A percentile compares a stretch with the other conserved stretches of the same genome.
These are phyloP conservation scores for Odocoileus virginianus DNA, from an alignment of 2,113 vertebrate genomes.

Conservation along the genomic window DNA sequence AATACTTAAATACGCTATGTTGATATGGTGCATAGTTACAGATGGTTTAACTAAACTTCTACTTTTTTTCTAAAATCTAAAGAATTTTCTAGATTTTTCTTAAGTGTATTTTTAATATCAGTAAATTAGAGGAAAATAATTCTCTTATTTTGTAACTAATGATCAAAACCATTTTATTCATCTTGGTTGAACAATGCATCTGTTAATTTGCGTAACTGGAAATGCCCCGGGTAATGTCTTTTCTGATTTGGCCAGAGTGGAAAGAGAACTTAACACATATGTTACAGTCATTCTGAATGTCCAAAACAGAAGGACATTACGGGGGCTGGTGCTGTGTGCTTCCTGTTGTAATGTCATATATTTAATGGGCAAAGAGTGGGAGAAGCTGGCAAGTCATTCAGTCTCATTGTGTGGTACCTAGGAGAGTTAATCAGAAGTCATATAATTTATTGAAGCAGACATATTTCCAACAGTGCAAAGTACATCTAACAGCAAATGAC, in stretches of 20 bases:
- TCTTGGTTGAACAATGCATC: slow-evolving; percentile 41
- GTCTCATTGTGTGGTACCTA: slow-evolving; percentile 30
- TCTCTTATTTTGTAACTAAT: slow-evolving; percentile 31
- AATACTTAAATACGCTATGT: not conserved
- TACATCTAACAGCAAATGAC: slow-evolving; percentile 25
- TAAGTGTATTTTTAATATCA: not conserved
- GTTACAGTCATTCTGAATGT: slow-evolving; percentile 57
- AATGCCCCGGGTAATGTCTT: slow-evolving; percentile 9
- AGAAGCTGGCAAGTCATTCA: slow-evolving; percentile 25
- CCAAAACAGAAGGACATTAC: slow-evolving; percentile 35
- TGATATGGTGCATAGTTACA: not conserved
- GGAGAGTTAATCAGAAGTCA: slow-evolving; percentile 61
- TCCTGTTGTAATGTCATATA: slow-evolving; percentile 52
- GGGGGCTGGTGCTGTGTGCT: slow-evolving; percentile 36
- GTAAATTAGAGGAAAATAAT: not conserved
- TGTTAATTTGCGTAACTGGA: slow-evolving; percentile 52
- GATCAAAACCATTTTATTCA: slow-evolving; percentile 41
- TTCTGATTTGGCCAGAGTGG: slow-evolving; percentile 30
- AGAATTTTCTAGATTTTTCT: not conserved
- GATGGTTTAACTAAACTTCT: not conserved
- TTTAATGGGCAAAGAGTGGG: slow-evolving; percentile 39
- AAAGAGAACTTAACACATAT: slow-evolving; percentile 42
- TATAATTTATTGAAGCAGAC: slow-evolving; percentile 52
- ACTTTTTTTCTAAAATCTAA: not conserved
- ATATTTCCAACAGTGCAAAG: slow-evolving; percentile 45